Conservation (phyloP, 2,888 invertebrate genomes). For the Helobdella robusta region DNA sequence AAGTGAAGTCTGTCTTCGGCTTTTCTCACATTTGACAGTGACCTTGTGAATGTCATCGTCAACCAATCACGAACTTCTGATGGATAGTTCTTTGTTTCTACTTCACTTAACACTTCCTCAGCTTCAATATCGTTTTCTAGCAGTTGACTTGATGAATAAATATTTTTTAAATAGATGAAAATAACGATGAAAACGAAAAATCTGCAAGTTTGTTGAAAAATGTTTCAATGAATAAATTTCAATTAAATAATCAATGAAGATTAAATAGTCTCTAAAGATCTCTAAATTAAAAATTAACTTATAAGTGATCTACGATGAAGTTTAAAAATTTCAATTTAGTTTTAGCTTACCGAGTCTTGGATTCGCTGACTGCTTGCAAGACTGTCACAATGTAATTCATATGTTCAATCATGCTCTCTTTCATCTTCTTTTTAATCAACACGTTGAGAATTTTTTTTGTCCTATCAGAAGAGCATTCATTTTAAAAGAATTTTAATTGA, state of each 20-base stretch:
- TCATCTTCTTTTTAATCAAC: conserved; percentile 18
- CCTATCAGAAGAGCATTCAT: not conserved
- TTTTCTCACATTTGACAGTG: conserved; percentile 46
- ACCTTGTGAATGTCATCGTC: conserved; percentile 83
- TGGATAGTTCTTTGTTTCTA: conserved; percentile 20
- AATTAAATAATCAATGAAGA: not conserved
- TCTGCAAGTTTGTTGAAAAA: too few relatives aligned
- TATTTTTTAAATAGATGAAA: too few relatives aligned
- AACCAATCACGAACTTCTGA: conserved; percentile 69
- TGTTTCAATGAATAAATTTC: too few relatives aligned
- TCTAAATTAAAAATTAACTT: not conserved
- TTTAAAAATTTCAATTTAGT: too few relatives aligned
- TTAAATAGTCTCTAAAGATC: not conserved
- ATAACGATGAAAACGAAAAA: too few relatives aligned
- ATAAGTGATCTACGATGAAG: not conserved
- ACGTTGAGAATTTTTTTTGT: conserved; percentile 16
- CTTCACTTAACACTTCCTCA: conserved; percentile 23
- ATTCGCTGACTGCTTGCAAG: conserved; percentile 13
- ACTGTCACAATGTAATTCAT: conserved; percentile 18
- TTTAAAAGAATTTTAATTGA: not conserved
- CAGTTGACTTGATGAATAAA: too few relatives aligned
- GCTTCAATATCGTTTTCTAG: conserved; percentile 18
- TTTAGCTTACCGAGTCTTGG: conserved; percentile 11
- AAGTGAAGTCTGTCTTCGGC: conserved; percentile 60
- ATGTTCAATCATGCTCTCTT: conserved; percentile 20